phyloP scores from a whole-genome alignment of 2,113 vertebrate species.

The Calidris pygmaea region DNA sequence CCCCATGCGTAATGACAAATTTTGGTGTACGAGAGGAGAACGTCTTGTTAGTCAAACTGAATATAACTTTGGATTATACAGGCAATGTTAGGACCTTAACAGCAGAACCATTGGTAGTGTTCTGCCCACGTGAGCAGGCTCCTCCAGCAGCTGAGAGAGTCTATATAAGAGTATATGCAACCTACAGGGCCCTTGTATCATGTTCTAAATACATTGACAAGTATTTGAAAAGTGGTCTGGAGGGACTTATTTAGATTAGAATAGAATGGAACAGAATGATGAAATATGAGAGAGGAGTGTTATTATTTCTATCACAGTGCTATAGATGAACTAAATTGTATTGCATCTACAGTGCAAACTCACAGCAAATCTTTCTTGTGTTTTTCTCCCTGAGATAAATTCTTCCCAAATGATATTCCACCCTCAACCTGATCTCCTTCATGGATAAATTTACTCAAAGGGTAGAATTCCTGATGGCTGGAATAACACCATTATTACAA shows the following conservation, averaged over 20 bases:
- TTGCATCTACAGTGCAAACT: background rate
- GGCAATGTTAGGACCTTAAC: background rate
- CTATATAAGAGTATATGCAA: fast-evolving
- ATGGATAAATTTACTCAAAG: slow-evolving; percentile 30
- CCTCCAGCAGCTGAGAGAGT: background rate
- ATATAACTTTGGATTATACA: background rate
- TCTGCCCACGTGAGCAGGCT: background rate
- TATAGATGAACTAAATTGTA: background rate
- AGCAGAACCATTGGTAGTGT: background rate
- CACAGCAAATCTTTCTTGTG: background rate
- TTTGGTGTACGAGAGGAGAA: background rate
- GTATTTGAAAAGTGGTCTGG: background rate
- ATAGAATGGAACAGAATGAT: background rate
- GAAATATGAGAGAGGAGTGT: background rate
- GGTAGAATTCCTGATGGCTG: slow-evolving; percentile 42
- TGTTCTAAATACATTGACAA: background rate
- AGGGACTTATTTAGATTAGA: background rate
- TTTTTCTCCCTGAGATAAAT: background rate
- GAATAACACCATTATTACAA: slow-evolving; percentile 47
- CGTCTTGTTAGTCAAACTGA: background rate
- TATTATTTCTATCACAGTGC: background rate
- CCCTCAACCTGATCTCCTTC: background rate
- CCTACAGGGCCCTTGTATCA: background rate
- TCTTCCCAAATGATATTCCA: background rate
- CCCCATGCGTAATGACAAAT: background rate